Conservation (phyloP, 2,113 vertebrate genomes). For the Tapirus terrestris region DNA sequence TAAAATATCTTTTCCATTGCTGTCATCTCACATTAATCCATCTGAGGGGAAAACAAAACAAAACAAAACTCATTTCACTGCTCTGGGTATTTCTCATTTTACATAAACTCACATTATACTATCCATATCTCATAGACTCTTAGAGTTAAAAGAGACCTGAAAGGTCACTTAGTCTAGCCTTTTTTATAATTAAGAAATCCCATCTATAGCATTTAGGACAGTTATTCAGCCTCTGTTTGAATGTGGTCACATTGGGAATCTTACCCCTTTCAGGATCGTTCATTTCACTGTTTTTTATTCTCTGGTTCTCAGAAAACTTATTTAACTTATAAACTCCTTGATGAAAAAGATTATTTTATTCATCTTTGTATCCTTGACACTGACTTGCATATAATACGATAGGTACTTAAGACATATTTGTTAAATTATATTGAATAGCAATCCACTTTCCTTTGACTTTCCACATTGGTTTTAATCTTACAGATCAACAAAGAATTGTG, state of each 20-base stretch:
- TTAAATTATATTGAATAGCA: constrained; percentile 38
- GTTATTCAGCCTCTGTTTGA: background rate
- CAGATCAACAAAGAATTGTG: background rate
- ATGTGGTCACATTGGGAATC: background rate
- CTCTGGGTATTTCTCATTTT: constrained; percentile 36
- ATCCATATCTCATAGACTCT: background rate
- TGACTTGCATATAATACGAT: background rate
- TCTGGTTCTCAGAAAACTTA: constrained; percentile 6
- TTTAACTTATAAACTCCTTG: background rate
- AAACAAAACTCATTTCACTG: background rate
- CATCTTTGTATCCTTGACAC: background rate
- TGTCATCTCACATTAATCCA: background rate
- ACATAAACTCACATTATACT: background rate
- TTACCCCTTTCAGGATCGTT: background rate
- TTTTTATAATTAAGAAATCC: constrained; percentile 52
- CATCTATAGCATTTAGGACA: background rate
- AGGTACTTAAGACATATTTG: background rate
- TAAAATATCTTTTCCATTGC: background rate
- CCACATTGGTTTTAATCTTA: constrained; percentile 47
- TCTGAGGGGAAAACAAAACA: background rate
- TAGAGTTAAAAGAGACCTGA: constrained; percentile 28
- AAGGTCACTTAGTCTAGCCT: background rate
- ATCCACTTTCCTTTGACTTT: background rate
- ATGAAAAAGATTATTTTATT: constrained; percentile 30
- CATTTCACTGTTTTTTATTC: constrained; percentile 31